Conservation (phyloP, 2,888 invertebrate genomes). For the Limenitis arthemis region DNA sequence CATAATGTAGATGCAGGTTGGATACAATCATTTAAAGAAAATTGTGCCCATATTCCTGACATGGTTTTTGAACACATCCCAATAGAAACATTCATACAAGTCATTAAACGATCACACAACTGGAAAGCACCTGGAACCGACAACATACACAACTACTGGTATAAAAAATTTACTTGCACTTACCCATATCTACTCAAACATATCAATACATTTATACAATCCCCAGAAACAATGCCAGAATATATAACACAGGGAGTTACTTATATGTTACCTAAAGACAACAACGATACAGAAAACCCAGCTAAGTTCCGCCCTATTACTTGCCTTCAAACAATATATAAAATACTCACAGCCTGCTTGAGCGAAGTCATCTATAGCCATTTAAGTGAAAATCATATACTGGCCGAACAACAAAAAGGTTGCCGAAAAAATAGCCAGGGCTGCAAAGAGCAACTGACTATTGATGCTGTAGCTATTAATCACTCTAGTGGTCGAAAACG, state of each 20-base stretch:
- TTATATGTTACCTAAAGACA: constrained; percentile 24
- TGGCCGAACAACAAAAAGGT: no score
- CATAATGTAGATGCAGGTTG: constrained; percentile 15
- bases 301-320: constrained; percentile 28
- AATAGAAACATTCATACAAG: constrained; percentile 9
- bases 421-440: no score
- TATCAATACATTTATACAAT: constrained; percentile 16
- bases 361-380: constrained; percentile 21
- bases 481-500: constrained; percentile 16
- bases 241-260: constrained; percentile 21
- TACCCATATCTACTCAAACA: constrained; percentile 10
- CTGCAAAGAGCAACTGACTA: no score
- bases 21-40: neutral
- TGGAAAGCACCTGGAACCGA: constrained; percentile 24
- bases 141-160: constrained; percentile 23
- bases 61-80: constrained; percentile 15
- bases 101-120: constrained; percentile 15
- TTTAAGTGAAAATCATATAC: constrained; percentile 11
- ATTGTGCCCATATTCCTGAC: neutral
- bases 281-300: constrained; percentile 13
- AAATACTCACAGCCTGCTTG: constrained; percentile 19
- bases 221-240: constrained; percentile 8
- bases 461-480: no score
- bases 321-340: constrained; percentile 23
- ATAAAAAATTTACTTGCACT: constrained; percentile 20